Conservation (phyloP, 2,113 vertebrate genomes). For the Vimba vimba region DNA sequence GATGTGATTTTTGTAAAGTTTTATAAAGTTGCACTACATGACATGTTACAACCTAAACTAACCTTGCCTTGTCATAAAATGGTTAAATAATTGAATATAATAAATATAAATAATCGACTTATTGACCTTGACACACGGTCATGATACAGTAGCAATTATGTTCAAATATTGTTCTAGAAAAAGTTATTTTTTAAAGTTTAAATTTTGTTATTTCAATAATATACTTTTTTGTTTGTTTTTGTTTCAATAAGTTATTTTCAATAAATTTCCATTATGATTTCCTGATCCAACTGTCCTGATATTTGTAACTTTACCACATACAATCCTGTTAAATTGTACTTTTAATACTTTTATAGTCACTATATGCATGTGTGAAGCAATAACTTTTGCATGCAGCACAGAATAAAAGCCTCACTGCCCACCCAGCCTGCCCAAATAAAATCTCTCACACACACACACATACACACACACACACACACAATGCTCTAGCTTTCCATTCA, state of each 20-base stretch:
- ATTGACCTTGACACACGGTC: no score
- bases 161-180: no score
- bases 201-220: not conserved
- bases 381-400: not conserved
- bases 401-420: not conserved
- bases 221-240: no score
- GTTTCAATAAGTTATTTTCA: not conserved
- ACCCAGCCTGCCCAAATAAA: not conserved
- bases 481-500: slow-evolving; percentile 1
- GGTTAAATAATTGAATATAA: not conserved
- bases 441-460: no score
- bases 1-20: not conserved
- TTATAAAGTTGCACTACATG: not conserved
- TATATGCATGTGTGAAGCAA: not conserved
- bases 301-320: not conserved
- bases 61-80: not conserved
- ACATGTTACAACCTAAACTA: not conserved
- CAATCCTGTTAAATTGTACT: not conserved
- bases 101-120: no score
- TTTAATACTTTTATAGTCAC: not conserved
- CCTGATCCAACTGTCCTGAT: not conserved
- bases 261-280: not conserved
- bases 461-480: no score
- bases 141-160: no score
- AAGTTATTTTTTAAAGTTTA: no score